Base-by-base conservation (phyloP, 53 echinoderm and acorn worm species). In the Stichopus horrens region DNA sequence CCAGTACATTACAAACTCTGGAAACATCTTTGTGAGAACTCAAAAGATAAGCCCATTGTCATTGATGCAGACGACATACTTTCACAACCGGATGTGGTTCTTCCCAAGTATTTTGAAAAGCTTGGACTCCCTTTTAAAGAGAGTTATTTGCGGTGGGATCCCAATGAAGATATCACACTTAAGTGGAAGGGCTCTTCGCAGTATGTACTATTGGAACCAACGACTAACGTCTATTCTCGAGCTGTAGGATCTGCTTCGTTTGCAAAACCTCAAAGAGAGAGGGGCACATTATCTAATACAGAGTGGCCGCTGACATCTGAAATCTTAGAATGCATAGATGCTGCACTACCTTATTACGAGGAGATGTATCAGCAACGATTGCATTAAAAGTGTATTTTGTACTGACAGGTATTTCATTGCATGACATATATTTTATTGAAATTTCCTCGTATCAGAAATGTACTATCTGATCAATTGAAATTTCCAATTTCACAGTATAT, bases 71-170 rank as follows among this genome's bases (percentile, higher is more conserved):
- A 71, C 18, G 71, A 71, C 19, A 37, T 71, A 13, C 71, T 71
- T 7, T n/a, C 77, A 5, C 37, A 54, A 7, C 37, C 77, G 10
- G 52, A 51, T 14, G 54, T 13, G 9, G 21, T 76, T 76, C 23
- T 76, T 52, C 77, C 77, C 7, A 76, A 76, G 21, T 76, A 53
- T 53, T 76, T 76, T 52, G 77, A 9, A 76, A 76, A 76, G 52
- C 8, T 76, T 13, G 77, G 77, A 13, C 7, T 76, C 54, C 77
- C 77, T 10, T 76, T 53, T 54, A 51, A 76, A 54, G 77, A 76
- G 77, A 76, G 77, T 4, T 76, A 76, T 20, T 54, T 76, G 77
- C 52, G 51, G 51, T 76, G 77, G 77, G 77, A 76, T 3, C 37
- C 77, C 11, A 54, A 7, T 23, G 52, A 76, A 37, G 37, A 37